Base-by-base conservation (phyloP, 2,797 vertebrate species). In the Gouania willdenowi region DNA sequence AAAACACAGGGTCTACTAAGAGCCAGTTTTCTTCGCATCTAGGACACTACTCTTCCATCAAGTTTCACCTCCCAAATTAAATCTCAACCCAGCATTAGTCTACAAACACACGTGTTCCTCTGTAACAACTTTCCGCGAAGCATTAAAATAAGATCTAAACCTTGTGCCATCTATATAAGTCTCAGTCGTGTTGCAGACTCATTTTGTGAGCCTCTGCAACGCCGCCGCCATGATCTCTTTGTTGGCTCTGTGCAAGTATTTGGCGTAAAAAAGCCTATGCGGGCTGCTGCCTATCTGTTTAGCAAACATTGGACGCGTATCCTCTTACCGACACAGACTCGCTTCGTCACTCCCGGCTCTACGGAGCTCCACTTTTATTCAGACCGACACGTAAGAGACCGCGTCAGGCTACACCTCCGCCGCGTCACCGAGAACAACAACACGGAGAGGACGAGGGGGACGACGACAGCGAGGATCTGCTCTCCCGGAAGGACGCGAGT, bases 331-430 rank as follows among this genome's bases (percentile, higher is more conserved):
- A 93, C 91, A 92, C 91, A 89, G 89, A 90, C 93, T 94, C 92
- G 91, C 92, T 93, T 92, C 93, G 94, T 96, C 94, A 96, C 94
- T 95, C 93, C 88, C 91, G 92, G 91, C 92, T 94, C 93, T 90
- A 89, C 88, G 81, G 86, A 87, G 93, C 93, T 93, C 93, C 90
- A 92, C 90, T 94, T 94, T 94, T 94, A 95, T 95, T 95, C 92
- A 92, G 93, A 90, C 93, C 92, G 92, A 94, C 93, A 95, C 94
- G 93, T 97, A 97, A 96, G 93, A 98, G 94, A 92, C 92, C 94
- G 94, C 95, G 94, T 96, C 94, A 95, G 93, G 94, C 93, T 95
- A 94, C 94, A 98, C 95, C 93, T 95, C 94, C 92, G 93, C 88
- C 93, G 93, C 94, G 94, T 95, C 93, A 95, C 94, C 87, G 88